Conservation (phyloP, 2,113 vertebrate genomes). For the Glaucomys volans region DNA sequence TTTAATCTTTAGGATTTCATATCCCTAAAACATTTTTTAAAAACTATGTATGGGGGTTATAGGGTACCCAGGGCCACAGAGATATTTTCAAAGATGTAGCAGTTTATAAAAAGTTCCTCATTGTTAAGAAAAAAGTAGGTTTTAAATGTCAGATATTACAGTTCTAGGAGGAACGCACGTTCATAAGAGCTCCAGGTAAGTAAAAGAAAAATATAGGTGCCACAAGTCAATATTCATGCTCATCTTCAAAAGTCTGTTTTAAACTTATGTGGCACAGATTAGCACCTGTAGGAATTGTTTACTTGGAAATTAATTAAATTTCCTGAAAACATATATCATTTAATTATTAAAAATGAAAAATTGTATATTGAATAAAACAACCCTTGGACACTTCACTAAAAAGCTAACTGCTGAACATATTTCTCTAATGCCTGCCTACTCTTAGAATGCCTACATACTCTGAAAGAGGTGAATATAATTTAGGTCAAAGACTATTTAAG, state of each 20-base stretch:
- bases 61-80: conserved; percentile 88
- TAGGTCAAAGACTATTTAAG: background rate
- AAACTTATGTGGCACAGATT: background rate
- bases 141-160: conserved; percentile 95
- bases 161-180: conserved; percentile 92
- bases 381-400: background rate
- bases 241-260: background rate
- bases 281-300: background rate
- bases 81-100: conserved; percentile 92
- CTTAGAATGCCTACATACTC: background rate
- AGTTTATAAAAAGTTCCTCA: conserved; percentile 90
- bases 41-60: conserved; percentile 87
- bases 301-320: background rate
- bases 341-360: background rate
- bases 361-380: background rate
- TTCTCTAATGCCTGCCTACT: background rate
- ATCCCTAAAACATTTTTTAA: conserved; percentile 90
- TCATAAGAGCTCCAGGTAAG: conserved; percentile 90
- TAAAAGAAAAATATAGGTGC: background rate
- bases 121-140: conserved; percentile 91
- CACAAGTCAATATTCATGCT: background rate
- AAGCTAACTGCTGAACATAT: background rate
- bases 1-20: conserved; percentile 87
- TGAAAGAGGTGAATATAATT: background rate
- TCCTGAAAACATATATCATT: background rate